A percentile compares a stretch with the other conserved stretches of the same genome.
phyloP scores from a whole-genome alignment of 1,140 invertebrate species.

The Drosophila saltans region DNA sequence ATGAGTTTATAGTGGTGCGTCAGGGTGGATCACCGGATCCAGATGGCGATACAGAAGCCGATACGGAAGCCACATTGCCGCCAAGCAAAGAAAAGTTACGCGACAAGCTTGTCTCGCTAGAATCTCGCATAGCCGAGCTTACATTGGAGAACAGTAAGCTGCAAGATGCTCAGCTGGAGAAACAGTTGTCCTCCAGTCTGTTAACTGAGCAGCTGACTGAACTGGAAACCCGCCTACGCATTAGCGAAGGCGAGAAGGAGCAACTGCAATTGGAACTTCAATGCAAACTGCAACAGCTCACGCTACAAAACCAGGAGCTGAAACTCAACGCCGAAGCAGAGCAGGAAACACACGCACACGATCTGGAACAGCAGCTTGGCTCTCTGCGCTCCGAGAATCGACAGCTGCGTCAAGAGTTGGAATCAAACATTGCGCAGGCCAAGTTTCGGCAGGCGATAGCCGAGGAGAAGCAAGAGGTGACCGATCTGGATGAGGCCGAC shows the following conservation, averaged over 20 bases:
- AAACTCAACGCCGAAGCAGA: slow-evolving; percentile 72
- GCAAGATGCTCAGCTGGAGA: slow-evolving; percentile 84
- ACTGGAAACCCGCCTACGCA: slow-evolving; percentile 64
- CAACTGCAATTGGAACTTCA: slow-evolving; percentile 72
- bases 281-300: slow-evolving; percentile 67
- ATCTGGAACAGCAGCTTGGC: slow-evolving; percentile 70
- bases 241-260: slow-evolving; percentile 73
- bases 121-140: slow-evolving; percentile 79
- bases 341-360: slow-evolving; percentile 69
- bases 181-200: slow-evolving; percentile 84
- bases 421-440: slow-evolving; percentile 61
- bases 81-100: slow-evolving; percentile 79
- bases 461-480: slow-evolving; percentile 76
- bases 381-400: slow-evolving; percentile 58
- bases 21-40: slow-evolving; percentile 61
- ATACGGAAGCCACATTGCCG: slow-evolving; percentile 52
- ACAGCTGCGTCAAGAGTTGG: slow-evolving; percentile 60
- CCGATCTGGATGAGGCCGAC: slow-evolving; percentile 62
- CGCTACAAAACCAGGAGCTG: slow-evolving; percentile 71
- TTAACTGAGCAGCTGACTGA: slow-evolving; percentile 84
- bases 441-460: slow-evolving; percentile 77
- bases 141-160: slow-evolving; percentile 77
- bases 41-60: slow-evolving; percentile 47
- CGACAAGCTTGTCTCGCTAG: slow-evolving; percentile 83
- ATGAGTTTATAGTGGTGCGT: slow-evolving; percentile 80